Percentiles rank a stretch among this genome's conserved stretches.
These are phyloP conservation scores for Trachelus tabidus DNA, from an alignment of 2,888 invertebrate species.

Conservation along the genomic window DNA sequence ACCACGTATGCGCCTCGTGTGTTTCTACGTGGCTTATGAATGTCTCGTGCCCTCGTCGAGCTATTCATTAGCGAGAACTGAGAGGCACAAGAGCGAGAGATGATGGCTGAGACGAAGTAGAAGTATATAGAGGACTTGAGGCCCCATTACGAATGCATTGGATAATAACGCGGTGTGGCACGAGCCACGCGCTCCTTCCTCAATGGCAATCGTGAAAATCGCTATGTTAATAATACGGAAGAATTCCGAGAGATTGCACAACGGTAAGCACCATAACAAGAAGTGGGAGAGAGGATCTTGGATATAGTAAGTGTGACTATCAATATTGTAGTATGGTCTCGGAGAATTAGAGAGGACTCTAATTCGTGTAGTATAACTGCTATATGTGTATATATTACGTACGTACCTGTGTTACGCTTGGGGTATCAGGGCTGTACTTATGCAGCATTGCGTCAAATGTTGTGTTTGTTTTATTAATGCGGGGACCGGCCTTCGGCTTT, in stretches of 20 bases:
- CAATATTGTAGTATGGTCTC: not conserved
- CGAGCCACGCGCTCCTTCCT: constrained; percentile 4
- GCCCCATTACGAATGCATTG: constrained; percentile 52
- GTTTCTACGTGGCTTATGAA: constrained; percentile 33
- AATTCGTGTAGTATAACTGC: not conserved
- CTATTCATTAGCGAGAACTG: constrained; percentile 32
- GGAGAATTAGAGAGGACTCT: not conserved
- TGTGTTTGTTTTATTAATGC: constrained; percentile 66
- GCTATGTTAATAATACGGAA: not conserved
- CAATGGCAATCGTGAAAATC: constrained; percentile 4
- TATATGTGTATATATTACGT: constrained; percentile 9
- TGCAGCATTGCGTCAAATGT: constrained; percentile 59
- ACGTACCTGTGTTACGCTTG: not conserved
- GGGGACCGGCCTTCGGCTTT: constrained; percentile 53
- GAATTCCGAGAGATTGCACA: not conserved
- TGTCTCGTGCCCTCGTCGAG: constrained; percentile 33
- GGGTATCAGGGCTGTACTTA: constrained; percentile 28
- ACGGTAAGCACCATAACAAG: constrained; percentile 12
- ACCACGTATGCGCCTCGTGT: constrained; percentile 17
- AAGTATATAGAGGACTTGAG: not conserved
- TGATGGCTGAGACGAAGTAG: not conserved
- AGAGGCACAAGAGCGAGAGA: not conserved
- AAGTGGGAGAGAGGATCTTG: constrained; percentile 32
- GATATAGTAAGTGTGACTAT: constrained; percentile 40
- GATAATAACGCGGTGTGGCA: constrained; percentile 51